phyloP scores from a whole-genome alignment of 2,797 vertebrate genomes.

The Lophotriccus pileatus region DNA sequence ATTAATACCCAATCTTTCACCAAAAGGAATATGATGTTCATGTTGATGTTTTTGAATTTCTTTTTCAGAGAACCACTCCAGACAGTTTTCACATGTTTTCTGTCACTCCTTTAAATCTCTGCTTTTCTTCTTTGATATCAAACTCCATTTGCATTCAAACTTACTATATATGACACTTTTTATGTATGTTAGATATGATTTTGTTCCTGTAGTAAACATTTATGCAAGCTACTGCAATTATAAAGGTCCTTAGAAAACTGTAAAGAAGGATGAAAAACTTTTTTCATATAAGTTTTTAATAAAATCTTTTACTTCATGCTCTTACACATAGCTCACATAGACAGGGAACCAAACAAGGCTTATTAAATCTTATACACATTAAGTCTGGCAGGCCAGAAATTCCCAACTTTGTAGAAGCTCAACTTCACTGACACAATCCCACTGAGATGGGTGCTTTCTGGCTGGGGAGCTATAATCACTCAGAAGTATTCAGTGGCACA shows the following conservation, averaged over 20 bases:
- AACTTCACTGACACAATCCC: background rate
- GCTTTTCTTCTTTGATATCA: background rate
- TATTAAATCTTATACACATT: background rate
- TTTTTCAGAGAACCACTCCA: background rate
- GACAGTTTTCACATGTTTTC: background rate
- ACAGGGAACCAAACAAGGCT: background rate
- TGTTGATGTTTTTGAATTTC: fast-evolving
- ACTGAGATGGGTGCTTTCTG: background rate
- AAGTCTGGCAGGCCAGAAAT: background rate
- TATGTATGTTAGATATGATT: background rate
- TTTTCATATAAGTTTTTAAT: background rate
- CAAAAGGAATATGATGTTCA: background rate
- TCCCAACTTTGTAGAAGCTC: background rate
- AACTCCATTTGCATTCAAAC: background rate
- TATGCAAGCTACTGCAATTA: background rate
- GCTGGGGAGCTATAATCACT: background rate
- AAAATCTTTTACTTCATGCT: background rate
- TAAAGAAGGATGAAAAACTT: background rate
- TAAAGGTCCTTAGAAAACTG: background rate
- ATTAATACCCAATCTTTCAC: background rate
- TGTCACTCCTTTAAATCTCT: background rate
- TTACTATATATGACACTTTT: background rate
- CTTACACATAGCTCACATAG: background rate
- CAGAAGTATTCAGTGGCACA: background rate
- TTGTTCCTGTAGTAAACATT: background rate